A percentile compares a stretch with the other conserved stretches of the same genome.
Conservation (phyloP, 2,797 vertebrate genomes). For the Hypotaenidia okinawae region DNA sequence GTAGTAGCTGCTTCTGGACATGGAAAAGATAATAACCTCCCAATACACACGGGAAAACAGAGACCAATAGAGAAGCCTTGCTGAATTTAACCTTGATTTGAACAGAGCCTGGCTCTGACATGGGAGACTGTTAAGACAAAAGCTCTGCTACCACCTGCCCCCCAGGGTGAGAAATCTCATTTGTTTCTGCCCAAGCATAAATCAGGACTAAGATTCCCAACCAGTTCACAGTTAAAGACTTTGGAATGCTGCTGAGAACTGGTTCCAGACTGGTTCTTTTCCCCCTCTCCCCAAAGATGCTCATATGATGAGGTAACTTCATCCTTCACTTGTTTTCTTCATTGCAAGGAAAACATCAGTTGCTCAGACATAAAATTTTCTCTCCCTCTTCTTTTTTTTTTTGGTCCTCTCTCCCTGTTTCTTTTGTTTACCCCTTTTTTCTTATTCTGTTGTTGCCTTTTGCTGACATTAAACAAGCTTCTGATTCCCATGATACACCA, state of each 20-base stretch:
- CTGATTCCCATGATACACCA: neutral
- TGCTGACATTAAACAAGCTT: constrained; percentile 4
- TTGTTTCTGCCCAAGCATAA: constrained; percentile 30
- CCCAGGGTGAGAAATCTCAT: neutral
- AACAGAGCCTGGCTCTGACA: neutral
- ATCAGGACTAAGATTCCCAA: neutral
- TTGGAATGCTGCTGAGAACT: constrained; percentile 23
- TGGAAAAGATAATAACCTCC: neutral
- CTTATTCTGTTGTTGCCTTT: neutral
- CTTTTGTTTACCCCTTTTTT: neutral
- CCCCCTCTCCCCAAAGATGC: neutral
- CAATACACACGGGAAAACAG: neutral
- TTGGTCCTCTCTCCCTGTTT: neutral
- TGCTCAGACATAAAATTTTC: neutral
- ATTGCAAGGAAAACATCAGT: constrained; percentile 42
- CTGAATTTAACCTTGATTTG: constrained; percentile 33
- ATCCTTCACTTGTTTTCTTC: constrained; percentile 63
- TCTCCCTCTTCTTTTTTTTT: neutral
- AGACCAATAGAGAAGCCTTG: neutral
- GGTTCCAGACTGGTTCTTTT: constrained; percentile 45
- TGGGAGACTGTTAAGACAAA: neutral
- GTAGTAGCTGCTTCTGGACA: neutral
- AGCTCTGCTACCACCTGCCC: neutral
- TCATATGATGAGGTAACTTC: constrained; percentile 57
- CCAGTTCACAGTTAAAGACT: constrained; percentile 6